phyloP scores from a whole-genome alignment of 2,888 invertebrate genomes.

The Pyralis farinalis region DNA sequence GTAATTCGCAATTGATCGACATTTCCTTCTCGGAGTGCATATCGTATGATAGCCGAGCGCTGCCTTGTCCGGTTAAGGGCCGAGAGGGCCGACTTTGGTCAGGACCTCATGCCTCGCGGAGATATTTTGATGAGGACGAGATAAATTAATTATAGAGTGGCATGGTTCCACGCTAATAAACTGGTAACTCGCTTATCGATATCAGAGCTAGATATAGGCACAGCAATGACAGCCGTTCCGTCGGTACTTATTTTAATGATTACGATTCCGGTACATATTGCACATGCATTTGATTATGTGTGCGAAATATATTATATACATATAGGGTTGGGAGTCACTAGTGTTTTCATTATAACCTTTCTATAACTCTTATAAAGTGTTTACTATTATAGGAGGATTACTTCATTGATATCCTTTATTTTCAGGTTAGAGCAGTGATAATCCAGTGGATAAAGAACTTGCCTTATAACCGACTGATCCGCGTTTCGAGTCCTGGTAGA shows the following conservation, averaged over 20 bases:
- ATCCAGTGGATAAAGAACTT: too few relatives aligned
- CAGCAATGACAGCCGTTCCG: not conserved
- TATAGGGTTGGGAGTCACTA: too few relatives aligned
- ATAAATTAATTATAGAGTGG: constrained; percentile 66
- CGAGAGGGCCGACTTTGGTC: constrained; percentile 37
- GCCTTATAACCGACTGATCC: too few relatives aligned
- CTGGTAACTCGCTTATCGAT: constrained; percentile 50
- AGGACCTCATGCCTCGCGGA: constrained; percentile 54
- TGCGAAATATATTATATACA: too few relatives aligned
- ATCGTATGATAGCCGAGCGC: constrained; percentile 2
- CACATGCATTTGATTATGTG: not conserved
- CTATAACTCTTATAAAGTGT: too few relatives aligned
- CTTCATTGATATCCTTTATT: too few relatives aligned
- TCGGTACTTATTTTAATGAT: not conserved
- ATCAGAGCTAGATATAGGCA: not conserved
- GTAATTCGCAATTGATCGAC: constrained; percentile 5
- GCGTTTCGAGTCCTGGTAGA: too few relatives aligned
- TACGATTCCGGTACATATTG: not conserved
- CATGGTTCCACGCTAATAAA: constrained; percentile 46
- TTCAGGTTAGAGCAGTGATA: too few relatives aligned
- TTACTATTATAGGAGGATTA: too few relatives aligned
- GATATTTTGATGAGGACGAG: constrained; percentile 67
- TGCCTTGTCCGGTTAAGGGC: constrained; percentile 6
- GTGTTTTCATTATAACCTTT: too few relatives aligned
- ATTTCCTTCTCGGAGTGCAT: constrained; percentile 1